Base-by-base conservation (phyloP, 37 sponge, comb jelly and placozoan genomes). In the Amphimedon queenslandica region DNA sequence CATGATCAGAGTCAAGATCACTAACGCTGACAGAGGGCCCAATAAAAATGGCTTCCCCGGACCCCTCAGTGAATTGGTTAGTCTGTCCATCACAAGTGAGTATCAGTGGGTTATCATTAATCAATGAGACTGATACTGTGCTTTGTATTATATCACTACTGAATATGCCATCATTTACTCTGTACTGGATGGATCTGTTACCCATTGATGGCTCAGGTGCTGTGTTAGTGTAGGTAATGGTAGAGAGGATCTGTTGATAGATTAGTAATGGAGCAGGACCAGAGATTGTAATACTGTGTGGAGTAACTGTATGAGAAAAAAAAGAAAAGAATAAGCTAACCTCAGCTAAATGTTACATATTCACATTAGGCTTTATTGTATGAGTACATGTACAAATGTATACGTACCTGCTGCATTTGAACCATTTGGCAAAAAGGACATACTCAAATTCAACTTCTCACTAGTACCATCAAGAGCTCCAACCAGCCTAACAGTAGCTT, bases 101-200 rank as follows among this genome's bases (percentile, higher is more conserved):
- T 29, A 76, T 28, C 1, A 81, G 67, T 13, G 56, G 70, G 42
- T 66, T 65, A 41, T 87, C 87, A 55, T 69, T n/a, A 0, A 71
- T 24, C 21, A 77, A 51, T 0, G 70, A 29, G 35, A 86, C 56
- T 18, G 38, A 40, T 42, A 88, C 23, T 21, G 51, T 70, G 4
- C 61, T 75, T n/a, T 43, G 60, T 10, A 63, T 47, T 6, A 27
- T 35, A 57, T 82, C 69, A 69, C 84, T 79, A 35, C 0, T 21
- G 71, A 75, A 75, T 24, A 61, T 4, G 5, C 84, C 89, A 69
- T 88, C 89, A 74, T 42, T 74, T 42, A 82, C 89, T 37, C 23
- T 43, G 57, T 74, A 71, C 3, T 35, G 1, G 32, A 88, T 27
- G 18, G 18, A 27, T 2, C 89, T 28, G 29, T 60, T 37, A 3